Base-by-base conservation (phyloP, 2,797 vertebrate species). In the Microctenopoma stevenorrisi region DNA sequence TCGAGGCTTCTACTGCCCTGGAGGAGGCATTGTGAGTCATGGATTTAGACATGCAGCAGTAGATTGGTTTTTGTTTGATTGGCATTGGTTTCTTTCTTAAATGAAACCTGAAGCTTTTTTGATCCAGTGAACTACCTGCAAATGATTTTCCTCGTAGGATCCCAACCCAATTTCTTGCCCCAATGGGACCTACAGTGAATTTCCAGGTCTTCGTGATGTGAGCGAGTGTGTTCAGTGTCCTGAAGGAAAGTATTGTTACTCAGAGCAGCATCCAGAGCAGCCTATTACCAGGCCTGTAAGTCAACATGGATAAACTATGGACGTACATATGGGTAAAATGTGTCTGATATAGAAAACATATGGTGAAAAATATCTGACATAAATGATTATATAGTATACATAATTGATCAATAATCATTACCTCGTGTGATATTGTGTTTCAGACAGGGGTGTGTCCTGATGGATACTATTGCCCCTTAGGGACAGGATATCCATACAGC, bases 1-100 rank as follows among this genome's bases (percentile, higher is more conserved):
- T 1, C 92, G 51, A 76, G 96, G 96, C 46, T 96, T 94, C 80
- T 98, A 94, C 88, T 98, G 96, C 76, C 95, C 93, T 0, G 93
- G 80, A 58, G 96, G 96, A 74, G 76, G 86, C 35, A 52, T 93
- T 30, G 96, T 96, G 79, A 96, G 96, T 92, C 56, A 54, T 10
- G 54, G 2, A 58, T 35, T 0, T 0, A 48, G 7, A 43, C 26
- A 58, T 52, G 11, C 6, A 52, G 57, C 15, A 22, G 40, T 43
- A 1, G 0, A 38, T 18, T 43, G 8, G 18, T 18, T 28, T 30
- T 6, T 18, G 4, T 59, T 15, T 15, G 35, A 47, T 48, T 12
- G 2, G 49, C 40, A 1, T 18, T 30, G 2, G 11, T 63, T 2
- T 61, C 10, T 4, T 56, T 61, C 56, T 37, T 3, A 61, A 48